Percentiles rank a stretch among this genome's conserved stretches.
phyloP scores from a whole-genome alignment of 2,113 vertebrate genomes.

The Coracopsis vasa region DNA sequence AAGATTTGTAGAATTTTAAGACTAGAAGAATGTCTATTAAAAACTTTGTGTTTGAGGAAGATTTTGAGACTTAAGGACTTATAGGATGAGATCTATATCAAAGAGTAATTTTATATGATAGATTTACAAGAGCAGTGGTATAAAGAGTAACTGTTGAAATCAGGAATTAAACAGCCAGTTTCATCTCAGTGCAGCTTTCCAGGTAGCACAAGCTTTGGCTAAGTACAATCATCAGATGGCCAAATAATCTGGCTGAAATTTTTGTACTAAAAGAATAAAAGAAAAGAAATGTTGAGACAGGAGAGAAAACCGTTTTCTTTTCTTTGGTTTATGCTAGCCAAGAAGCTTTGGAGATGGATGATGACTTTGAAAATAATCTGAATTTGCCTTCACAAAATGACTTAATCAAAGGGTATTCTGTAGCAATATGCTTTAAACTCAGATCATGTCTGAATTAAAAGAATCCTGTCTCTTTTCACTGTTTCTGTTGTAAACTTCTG shows the following conservation, averaged over 20 bases:
- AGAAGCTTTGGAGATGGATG: constrained; percentile 1
- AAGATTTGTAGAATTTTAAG: background rate
- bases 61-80: background rate
- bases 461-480: background rate
- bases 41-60: background rate
- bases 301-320: background rate
- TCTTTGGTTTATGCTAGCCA: background rate
- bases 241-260: background rate
- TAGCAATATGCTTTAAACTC: background rate
- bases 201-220: background rate
- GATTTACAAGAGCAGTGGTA: background rate
- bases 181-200: background rate
- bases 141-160: background rate
- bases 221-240: background rate
- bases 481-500: background rate
- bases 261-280: background rate
- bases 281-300: background rate
- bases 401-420: background rate
- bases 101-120: background rate
- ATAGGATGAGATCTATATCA: background rate
- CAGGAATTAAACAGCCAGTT: background rate
- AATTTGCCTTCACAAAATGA: background rate
- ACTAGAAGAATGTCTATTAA: background rate
- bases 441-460: background rate
- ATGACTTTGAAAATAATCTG: constrained; percentile 2